These are phyloP conservation scores for Hippocampus comes DNA, from an alignment of 2,113 vertebrate genomes.

Conservation along the genomic window DNA sequence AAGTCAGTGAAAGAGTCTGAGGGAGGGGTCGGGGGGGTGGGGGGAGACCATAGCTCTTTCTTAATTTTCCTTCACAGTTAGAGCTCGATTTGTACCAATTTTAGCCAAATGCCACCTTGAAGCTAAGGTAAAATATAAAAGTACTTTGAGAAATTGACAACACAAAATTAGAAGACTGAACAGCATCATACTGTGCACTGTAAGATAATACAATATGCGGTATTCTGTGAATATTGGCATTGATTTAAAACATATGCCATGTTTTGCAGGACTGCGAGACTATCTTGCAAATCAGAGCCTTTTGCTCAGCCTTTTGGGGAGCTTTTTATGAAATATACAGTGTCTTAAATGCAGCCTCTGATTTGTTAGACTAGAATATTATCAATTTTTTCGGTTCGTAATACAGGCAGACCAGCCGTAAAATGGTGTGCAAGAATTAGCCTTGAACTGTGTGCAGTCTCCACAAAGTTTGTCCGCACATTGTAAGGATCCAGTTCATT, in stretches of 20 bases:
- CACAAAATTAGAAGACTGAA: conserved; percentile 5
- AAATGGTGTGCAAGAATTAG: too few species aligned
- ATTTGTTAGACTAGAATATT: too few species aligned
- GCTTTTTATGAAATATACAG: conserved; percentile 15
- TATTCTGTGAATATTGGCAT: conserved; percentile 29
- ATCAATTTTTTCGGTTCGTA: too few species aligned
- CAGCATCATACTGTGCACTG: conserved; percentile 20
- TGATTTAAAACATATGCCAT: conserved; percentile 58
- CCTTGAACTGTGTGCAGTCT: too few species aligned
- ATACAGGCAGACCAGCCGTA: too few species aligned
- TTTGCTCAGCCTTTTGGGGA: too few species aligned
- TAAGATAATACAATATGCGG: conserved; percentile 23
- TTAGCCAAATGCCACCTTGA: neutral
- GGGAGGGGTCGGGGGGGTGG: neutral
- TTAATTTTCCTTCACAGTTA: neutral
- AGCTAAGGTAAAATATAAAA: neutral
- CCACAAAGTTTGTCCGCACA: too few species aligned
- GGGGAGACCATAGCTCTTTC: neutral
- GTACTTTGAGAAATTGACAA: neutral
- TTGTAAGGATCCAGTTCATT: too few species aligned
- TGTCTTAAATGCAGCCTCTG: too few species aligned
- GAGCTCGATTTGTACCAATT: neutral
- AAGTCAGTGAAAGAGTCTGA: neutral
- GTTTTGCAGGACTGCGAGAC: conserved; percentile 44
- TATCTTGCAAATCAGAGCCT: conserved; percentile 42